These are phyloP conservation scores for Irena cyanogastra DNA, from an alignment of 2,113 vertebrate species.

Conservation along the genomic window DNA sequence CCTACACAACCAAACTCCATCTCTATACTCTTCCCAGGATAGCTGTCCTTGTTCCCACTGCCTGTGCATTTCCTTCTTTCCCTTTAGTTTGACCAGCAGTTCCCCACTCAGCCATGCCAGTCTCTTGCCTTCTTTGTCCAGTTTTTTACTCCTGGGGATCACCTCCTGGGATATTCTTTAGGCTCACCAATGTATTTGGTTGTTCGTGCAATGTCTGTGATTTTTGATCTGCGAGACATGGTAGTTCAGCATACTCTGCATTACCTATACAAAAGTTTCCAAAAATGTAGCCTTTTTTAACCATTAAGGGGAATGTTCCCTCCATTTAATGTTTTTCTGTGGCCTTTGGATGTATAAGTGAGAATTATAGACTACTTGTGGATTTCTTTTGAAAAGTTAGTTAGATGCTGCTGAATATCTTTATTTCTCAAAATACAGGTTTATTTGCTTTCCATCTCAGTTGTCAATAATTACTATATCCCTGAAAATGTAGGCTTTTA, in stretches of 20 bases:
- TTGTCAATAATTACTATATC: not conserved
- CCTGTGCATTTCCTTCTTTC: not conserved
- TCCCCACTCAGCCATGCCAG: not conserved
- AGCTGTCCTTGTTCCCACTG: not conserved
- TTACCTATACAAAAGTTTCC: not conserved
- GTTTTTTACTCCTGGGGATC: not conserved
- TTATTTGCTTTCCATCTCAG: not conserved
- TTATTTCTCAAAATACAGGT: not conserved
- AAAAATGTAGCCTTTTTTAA: not conserved
- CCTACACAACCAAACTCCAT: not conserved
- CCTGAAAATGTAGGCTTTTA: not conserved
- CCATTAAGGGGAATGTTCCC: not conserved
- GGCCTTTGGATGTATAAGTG: not conserved
- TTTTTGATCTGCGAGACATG: not conserved
- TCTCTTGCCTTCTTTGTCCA: not conserved
- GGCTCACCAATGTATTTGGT: not conserved
- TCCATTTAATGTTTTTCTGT: not conserved
- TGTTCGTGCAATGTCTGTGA: not conserved
- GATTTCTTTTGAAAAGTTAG: not conserved
- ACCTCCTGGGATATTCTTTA: not conserved
- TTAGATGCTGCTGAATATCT: not conserved
- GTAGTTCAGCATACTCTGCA: not conserved
- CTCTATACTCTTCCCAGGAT: not conserved
- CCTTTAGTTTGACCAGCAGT: not conserved
- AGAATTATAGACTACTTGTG: not conserved